Conservation (phyloP, 1,140 invertebrate genomes). For the Lucilia cuprina region DNA sequence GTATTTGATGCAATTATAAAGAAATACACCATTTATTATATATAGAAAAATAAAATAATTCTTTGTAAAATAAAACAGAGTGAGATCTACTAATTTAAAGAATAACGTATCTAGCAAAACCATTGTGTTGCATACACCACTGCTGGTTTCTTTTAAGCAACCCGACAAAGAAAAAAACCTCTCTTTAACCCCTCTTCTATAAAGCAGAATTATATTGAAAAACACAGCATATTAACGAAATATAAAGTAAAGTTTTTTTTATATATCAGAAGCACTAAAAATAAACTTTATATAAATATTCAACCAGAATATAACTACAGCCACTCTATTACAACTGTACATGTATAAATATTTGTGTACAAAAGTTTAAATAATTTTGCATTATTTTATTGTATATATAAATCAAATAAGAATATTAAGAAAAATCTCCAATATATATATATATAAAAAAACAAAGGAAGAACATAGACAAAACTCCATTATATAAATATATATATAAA, state of each 20-base stretch:
- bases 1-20: neutral
- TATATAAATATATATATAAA: constrained; percentile 15
- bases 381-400: neutral
- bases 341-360: constrained; percentile 27
- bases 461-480: neutral
- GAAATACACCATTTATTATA: neutral
- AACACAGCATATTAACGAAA: neutral
- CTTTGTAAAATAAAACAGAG: neutral
- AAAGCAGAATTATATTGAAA: neutral
- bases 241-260: neutral
- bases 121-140: neutral
- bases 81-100: neutral
- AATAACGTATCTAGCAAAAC: neutral
- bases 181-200: neutral
- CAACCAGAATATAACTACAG: neutral
- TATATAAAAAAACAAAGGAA: neutral
- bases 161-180: neutral
- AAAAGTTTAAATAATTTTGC: neutral
- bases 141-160: neutral
- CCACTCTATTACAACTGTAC: neutral
- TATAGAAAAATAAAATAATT: neutral
- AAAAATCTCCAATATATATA: constrained; percentile 6
- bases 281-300: neutral
- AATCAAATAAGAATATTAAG: neutral
- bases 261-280: neutral